Conservation (phyloP, 2,113 vertebrate genomes). For the Nibea coibor region DNA sequence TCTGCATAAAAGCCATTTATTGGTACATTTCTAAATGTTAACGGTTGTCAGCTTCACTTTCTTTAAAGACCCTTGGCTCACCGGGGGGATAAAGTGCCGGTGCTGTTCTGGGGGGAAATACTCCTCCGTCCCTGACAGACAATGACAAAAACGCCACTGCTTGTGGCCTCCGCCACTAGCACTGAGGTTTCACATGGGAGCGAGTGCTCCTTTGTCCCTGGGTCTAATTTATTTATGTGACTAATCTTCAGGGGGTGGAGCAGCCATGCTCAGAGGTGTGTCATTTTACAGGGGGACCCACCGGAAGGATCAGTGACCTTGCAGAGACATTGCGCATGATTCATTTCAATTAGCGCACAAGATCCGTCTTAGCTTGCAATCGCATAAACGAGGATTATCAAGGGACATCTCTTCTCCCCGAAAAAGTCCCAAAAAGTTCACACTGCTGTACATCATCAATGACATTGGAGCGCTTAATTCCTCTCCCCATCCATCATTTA, state of each 20-base stretch:
- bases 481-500: conserved; percentile 17
- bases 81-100: conserved; percentile 76
- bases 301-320: conserved; percentile 77
- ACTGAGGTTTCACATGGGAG: conserved; percentile 53
- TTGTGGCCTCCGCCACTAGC: conserved; percentile 43
- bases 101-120: conserved; percentile 42
- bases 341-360: conserved; percentile 70
- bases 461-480: neutral
- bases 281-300: conserved; percentile 74
- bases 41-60: conserved; percentile 87
- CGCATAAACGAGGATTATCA: conserved; percentile 38
- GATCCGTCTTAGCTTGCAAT: conserved; percentile 51
- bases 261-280: conserved; percentile 74
- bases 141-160: conserved; percentile 76
- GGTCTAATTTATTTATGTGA: conserved; percentile 82
- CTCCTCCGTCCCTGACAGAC: conserved; percentile 52
- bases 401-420: conserved; percentile 23
- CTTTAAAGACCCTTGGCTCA: conserved; percentile 77
- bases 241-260: conserved; percentile 80
- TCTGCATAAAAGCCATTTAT: conserved; percentile 81
- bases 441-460: conserved; percentile 10
- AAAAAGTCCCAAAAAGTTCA: conserved; percentile 50
- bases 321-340: conserved; percentile 68
- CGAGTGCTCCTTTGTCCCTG: conserved; percentile 68
- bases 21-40: conserved; percentile 86